These are phyloP conservation scores for Nemotelus pantherinus DNA, from an alignment of 2,888 invertebrate genomes.

Conservation along the genomic window DNA sequence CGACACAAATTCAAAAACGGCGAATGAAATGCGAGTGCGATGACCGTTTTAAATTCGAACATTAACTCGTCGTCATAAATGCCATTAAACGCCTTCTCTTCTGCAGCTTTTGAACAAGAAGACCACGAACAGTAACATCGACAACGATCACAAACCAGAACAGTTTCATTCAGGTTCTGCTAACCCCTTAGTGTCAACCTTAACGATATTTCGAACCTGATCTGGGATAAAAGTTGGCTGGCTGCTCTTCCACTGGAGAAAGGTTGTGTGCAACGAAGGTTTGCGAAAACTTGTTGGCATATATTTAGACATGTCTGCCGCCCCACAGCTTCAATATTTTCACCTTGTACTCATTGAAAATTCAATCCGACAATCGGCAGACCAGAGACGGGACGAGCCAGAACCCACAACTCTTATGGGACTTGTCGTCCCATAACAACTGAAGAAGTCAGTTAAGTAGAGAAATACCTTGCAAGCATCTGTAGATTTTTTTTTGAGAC, in stretches of 20 bases:
- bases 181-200: slow-evolving; percentile 28
- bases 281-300: slow-evolving; percentile 25
- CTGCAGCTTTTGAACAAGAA: slow-evolving; percentile 5
- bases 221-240: neutral
- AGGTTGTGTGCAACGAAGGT: neutral
- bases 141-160: slow-evolving; percentile 6
- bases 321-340: slow-evolving; percentile 6
- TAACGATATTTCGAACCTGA: neutral
- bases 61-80: slow-evolving; percentile 24
- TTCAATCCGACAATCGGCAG: neutral
- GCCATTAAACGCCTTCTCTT: slow-evolving; percentile 1
- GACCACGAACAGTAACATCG: neutral
- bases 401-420: no score
- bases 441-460: neutral
- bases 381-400: neutral
- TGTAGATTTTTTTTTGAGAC: no score
- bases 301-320: slow-evolving; percentile 2
- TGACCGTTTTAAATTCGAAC: slow-evolving; percentile 31
- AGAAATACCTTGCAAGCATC: neutral
- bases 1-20: neutral
- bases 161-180: slow-evolving; percentile 20
- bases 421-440: neutral
- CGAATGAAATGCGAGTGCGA: slow-evolving; percentile 22
- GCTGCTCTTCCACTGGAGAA: neutral
- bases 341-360: neutral